Conservation (phyloP, 2,113 vertebrate species). For the Tenrec ecaudatus region DNA sequence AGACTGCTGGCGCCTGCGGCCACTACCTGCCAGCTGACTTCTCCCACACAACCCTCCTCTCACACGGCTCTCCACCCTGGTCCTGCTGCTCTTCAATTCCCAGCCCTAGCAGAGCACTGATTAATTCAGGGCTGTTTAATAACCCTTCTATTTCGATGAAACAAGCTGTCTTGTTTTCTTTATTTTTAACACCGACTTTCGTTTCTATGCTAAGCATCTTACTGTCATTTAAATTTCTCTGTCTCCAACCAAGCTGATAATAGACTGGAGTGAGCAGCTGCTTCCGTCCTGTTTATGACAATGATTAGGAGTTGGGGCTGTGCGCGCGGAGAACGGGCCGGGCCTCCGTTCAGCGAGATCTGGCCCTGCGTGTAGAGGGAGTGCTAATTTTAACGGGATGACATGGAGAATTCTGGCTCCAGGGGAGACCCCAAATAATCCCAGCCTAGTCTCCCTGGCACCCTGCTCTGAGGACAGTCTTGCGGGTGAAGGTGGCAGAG, state of each 20-base stretch:
- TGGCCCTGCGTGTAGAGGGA: conserved; percentile 42
- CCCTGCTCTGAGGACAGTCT: not conserved
- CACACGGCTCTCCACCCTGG: conserved; percentile 70
- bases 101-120: conserved; percentile 86
- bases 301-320: conserved; percentile 68
- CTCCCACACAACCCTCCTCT: conserved; percentile 10
- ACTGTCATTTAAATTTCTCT: conserved; percentile 86
- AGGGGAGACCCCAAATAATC: conserved; percentile 29
- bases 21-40: conserved; percentile 52
- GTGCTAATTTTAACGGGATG: conserved; percentile 52
- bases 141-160: conserved; percentile 89
- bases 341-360: conserved; percentile 27
- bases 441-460: not conserved
- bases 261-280: conserved; percentile 83
- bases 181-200: conserved; percentile 88
- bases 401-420: conserved; percentile 42
- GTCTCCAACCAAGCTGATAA: conserved; percentile 83
- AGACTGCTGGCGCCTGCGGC: rapidly evolving
- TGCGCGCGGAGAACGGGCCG: conserved; percentile 57
- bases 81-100: conserved; percentile 80
- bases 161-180: conserved; percentile 90
- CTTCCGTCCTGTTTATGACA: conserved; percentile 76
- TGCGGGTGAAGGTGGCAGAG: conserved; percentile 1
- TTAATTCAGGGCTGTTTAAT: conserved; percentile 90
- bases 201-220: conserved; percentile 87